Evolutionary conservation across 2,113 vertebrate species (phyloP).

Genomic region (Rostratula benghalensis): DNA sequence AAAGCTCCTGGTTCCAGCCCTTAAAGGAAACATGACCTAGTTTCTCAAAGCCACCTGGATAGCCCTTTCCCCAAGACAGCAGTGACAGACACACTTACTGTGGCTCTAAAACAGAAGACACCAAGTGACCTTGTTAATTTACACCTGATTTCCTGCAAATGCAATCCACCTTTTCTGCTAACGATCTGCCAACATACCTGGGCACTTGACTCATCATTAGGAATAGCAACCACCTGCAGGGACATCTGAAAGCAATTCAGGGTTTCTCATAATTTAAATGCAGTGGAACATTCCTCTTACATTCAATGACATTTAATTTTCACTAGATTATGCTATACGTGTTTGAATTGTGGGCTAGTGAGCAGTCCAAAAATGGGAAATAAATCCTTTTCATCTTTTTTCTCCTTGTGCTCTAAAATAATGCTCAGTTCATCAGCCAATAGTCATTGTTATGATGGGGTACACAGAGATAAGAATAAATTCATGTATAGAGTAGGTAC

Average conservation of each 20-base stretch:
- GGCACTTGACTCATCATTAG: not conserved
- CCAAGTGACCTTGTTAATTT: not conserved
- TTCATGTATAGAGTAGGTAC: fast-evolving
- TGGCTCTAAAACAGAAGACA: not conserved
- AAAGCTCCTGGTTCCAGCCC: not conserved
- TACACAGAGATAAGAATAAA: not conserved
- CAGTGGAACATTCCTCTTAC: not conserved
- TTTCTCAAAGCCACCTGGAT: not conserved
- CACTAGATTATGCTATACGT: not conserved
- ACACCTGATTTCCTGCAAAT: not conserved
- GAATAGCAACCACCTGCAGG: not conserved
- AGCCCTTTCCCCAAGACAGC: not conserved
- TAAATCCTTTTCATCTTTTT: not conserved
- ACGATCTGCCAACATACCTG: not conserved
- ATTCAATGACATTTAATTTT: not conserved
- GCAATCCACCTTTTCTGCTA: not conserved
- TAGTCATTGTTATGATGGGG: not conserved
- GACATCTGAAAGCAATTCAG: not conserved
- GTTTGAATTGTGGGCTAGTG: not conserved
- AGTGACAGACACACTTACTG: not conserved
- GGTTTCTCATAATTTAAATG: not conserved
- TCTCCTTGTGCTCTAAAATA: not conserved
- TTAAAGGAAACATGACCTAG: fast-evolving
- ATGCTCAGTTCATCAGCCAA: not conserved
- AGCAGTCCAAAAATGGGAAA: not conserved